Evolutionary conservation across 2,888 invertebrate genomes (phyloP).

Genomic region (Drosophila nigricruria): DNA sequence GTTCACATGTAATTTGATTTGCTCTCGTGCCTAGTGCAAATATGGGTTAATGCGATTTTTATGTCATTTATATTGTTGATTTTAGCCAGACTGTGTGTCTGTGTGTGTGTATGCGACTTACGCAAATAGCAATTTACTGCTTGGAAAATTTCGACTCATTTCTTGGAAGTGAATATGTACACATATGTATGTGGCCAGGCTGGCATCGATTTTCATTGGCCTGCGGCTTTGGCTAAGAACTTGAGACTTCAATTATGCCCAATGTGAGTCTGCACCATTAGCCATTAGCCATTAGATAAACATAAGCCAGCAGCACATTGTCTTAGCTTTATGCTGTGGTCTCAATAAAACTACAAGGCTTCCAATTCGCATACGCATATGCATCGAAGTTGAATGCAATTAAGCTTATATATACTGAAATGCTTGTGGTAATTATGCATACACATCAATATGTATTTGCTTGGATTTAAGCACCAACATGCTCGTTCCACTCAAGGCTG

Average conservation of each 20-base stretch:
- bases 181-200: background rate
- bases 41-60: conserved; percentile 82
- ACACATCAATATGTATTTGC: conserved; percentile 2
- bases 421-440: background rate
- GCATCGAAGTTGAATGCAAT: background rate
- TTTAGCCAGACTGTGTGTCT: conserved; percentile 22
- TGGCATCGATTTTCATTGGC: conserved; percentile 27
- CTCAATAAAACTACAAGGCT: background rate
- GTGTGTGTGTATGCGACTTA: conserved; percentile 16
- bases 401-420: background rate
- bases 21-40: conserved; percentile 69
- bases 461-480: background rate
- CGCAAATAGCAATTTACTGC: conserved; percentile 52
- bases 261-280: conserved; percentile 6
- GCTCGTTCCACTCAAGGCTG: background rate
- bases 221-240: conserved; percentile 6
- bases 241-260: background rate
- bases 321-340: conserved; percentile 14
- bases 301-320: conserved; percentile 20
- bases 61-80: conserved; percentile 73
- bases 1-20: conserved; percentile 72
- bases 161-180: conserved; percentile 17
- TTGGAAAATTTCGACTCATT: conserved; percentile 33
- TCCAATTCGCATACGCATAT: conserved; percentile 5
- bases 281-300: background rate